phyloP scores from a whole-genome alignment of 2,797 vertebrate genomes.

The Acomys russatus region DNA sequence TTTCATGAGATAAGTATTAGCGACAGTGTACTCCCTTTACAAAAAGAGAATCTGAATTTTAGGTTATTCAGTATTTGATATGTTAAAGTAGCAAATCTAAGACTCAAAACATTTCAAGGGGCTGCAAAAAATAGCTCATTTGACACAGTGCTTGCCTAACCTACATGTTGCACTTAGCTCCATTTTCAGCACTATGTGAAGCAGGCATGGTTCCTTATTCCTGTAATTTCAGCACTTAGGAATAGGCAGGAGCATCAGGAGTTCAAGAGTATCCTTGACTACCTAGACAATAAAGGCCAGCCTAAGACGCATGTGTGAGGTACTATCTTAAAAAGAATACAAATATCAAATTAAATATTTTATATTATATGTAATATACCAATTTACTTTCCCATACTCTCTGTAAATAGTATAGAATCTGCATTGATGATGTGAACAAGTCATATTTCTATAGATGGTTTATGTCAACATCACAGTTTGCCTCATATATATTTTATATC shows the following conservation, averaged over 20 bases:
- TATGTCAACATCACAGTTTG: background rate
- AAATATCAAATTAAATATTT: background rate
- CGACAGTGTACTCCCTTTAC: too few species aligned
- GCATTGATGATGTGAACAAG: background rate
- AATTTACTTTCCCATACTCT: background rate
- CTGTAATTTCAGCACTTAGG: background rate
- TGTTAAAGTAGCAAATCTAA: too few species aligned
- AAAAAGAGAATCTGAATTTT: too few species aligned
- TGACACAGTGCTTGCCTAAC: too few species aligned
- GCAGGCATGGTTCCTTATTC: background rate
- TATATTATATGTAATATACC: background rate
- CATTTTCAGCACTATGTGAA: background rate
- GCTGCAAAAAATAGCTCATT: too few species aligned
- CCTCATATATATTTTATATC: background rate
- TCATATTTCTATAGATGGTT: background rate
- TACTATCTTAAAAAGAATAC: background rate
- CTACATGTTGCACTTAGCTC: too few species aligned
- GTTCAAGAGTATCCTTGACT: background rate
- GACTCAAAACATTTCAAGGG: too few species aligned
- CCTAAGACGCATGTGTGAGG: background rate
- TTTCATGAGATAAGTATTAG: too few species aligned
- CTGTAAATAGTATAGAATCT: background rate
- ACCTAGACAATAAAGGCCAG: background rate
- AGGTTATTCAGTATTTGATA: too few species aligned
- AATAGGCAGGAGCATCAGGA: too few species aligned